These are phyloP conservation scores for Oscarella lobularis DNA, from an alignment of 37 sponge, comb jelly and placozoan species.

Conservation along the genomic window DNA sequence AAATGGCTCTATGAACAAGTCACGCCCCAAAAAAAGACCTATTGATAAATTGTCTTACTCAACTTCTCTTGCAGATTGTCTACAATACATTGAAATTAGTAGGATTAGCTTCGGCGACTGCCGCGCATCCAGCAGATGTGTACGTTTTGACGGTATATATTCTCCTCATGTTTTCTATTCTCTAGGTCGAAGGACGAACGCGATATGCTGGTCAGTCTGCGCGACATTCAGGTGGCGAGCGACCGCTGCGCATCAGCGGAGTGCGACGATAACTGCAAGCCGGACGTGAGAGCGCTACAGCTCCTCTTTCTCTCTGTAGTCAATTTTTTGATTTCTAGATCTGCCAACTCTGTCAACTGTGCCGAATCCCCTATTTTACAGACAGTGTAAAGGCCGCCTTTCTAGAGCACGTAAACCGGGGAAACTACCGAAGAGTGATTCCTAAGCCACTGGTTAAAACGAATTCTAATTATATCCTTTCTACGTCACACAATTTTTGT, in stretches of 20 bases:
- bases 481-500: no score
- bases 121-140: not conserved
- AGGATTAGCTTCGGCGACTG: conserved; percentile 20
- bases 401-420: conserved; percentile 37
- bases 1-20: conserved; percentile 61
- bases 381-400: conserved; percentile 35
- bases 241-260: not conserved
- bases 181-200: not conserved
- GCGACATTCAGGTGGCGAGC: not conserved
- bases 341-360: conserved; percentile 32
- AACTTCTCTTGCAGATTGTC: conserved; percentile 17
- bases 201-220: not conserved
- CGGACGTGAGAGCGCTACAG: not conserved
- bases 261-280: not conserved
- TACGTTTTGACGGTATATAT: not conserved
- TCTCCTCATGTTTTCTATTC: not conserved
- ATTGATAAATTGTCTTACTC: not conserved
- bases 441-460: conserved; percentile 9
- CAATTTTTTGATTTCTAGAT: conserved; percentile 15
- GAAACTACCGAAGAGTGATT: conserved; percentile 33
- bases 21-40: not conserved
- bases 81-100: conserved; percentile 36
- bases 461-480: no score
- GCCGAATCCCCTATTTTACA: conserved; percentile 8
- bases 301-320: not conserved